phyloP scores from a whole-genome alignment of 2,797 vertebrate species.

The Phataginus tricuspis region DNA sequence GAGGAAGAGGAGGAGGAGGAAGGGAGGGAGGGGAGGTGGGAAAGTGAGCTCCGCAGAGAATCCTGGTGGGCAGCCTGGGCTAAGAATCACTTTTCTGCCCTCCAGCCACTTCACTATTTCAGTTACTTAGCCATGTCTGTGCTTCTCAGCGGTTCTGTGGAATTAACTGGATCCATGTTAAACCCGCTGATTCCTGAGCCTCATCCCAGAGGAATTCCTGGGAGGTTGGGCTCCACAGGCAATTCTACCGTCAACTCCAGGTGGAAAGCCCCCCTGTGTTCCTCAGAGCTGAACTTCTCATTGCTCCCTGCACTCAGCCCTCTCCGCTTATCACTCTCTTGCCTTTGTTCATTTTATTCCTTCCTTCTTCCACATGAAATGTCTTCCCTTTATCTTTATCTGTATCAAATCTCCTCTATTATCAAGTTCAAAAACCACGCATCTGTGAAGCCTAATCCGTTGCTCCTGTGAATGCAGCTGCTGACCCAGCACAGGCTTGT shows the following conservation, averaged over 20 bases:
- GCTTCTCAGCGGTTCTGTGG: not conserved
- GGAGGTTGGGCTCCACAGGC: not conserved
- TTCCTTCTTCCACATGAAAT: not conserved
- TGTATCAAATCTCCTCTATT: not conserved
- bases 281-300: not conserved
- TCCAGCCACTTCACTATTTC: not conserved
- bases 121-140: not conserved
- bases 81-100: not conserved
- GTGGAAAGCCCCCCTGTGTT: not conserved
- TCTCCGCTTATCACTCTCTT: not conserved
- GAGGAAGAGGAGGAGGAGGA: too few species aligned
- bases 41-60: not conserved
- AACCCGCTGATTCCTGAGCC: not conserved
- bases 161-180: not conserved
- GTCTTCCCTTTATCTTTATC: not conserved
- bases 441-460: not conserved
- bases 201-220: not conserved
- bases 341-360: not conserved
- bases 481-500: not conserved
- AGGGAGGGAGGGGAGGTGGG: not conserved
- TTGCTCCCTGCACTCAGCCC: not conserved
- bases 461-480: not conserved
- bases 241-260: not conserved
- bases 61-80: not conserved
- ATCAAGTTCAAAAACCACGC: not conserved